Conservation (phyloP, 92 coral and sea anemone species). For the Palythoa caribaeorum region DNA sequence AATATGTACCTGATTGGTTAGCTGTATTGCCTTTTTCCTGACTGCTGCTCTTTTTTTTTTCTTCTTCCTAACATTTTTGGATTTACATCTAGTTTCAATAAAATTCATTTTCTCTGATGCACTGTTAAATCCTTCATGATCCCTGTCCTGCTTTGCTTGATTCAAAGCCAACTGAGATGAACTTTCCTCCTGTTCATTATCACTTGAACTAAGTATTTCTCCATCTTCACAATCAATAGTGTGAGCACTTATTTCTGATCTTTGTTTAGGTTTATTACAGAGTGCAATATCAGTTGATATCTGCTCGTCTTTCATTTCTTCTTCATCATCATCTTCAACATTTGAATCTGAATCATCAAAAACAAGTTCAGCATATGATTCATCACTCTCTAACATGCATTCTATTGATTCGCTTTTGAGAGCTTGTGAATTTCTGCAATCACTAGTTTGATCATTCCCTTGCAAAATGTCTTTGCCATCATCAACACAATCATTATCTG, state of each 20-base stretch:
- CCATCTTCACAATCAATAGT: slow-evolving; percentile 19
- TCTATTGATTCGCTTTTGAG: neutral
- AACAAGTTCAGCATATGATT: slow-evolving; percentile 69
- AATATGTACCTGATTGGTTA: slow-evolving; percentile 9
- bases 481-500: too few relatives aligned
- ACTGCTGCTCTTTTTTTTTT: neutral
- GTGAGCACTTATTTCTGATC: neutral
- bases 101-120: neutral
- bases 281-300: neutral
- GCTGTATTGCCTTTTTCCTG: neutral
- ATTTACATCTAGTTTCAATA: slow-evolving; percentile 5
- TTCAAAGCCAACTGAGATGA: neutral
- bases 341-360: slow-evolving; percentile 69
- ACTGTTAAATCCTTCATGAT: neutral
- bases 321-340: slow-evolving; percentile 60
- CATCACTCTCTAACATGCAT: slow-evolving; percentile 34
- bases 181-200: slow-evolving; percentile 1
- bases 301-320: slow-evolving; percentile 42
- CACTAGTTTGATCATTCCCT: neutral
- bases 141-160: neutral
- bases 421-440: neutral
- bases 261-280: neutral
- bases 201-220: slow-evolving; percentile 30
- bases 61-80: neutral
- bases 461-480: too few relatives aligned